phyloP scores from a whole-genome alignment of 2,888 invertebrate genomes.

The Lacanobia wlatinum region DNA sequence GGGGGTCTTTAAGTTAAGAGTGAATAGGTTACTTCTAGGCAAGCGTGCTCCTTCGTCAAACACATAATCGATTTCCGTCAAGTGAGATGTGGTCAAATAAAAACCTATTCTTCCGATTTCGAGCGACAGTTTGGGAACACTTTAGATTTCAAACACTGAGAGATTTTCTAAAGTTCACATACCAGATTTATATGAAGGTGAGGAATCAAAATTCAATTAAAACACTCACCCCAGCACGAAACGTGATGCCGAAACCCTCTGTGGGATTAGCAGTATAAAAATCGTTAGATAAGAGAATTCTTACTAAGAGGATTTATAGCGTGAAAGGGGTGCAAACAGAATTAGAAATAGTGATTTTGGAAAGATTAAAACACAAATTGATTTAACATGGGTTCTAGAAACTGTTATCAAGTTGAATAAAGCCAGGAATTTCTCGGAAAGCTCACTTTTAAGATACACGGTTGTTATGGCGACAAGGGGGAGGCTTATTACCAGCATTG shows the following conservation, averaged over 20 bases:
- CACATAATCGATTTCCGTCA: no score
- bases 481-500: no score
- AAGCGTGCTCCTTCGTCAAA: no score
- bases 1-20: no score
- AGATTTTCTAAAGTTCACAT: not conserved
- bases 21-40: not conserved
- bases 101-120: not conserved
- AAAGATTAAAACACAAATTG: not conserved
- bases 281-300: not conserved
- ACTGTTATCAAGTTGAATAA: not conserved
- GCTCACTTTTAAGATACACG: not conserved
- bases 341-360: not conserved
- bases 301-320: conserved; percentile 5
- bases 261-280: conserved; percentile 26
- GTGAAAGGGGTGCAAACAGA: not conserved
- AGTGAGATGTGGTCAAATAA: no score
- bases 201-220: conserved; percentile 41
- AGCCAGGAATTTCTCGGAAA: conserved; percentile 4
- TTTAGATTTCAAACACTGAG: not conserved
- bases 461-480: no score
- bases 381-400: not conserved
- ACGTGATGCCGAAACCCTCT: conserved; percentile 42
- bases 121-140: not conserved
- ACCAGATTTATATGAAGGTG: conserved; percentile 2
- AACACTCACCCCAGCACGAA: conserved; percentile 24